Evolutionary conservation across 2,888 invertebrate species (phyloP), one percentile per base, ranked within the genome.

Genomic region (Limnephilus rhombicus): DNA sequence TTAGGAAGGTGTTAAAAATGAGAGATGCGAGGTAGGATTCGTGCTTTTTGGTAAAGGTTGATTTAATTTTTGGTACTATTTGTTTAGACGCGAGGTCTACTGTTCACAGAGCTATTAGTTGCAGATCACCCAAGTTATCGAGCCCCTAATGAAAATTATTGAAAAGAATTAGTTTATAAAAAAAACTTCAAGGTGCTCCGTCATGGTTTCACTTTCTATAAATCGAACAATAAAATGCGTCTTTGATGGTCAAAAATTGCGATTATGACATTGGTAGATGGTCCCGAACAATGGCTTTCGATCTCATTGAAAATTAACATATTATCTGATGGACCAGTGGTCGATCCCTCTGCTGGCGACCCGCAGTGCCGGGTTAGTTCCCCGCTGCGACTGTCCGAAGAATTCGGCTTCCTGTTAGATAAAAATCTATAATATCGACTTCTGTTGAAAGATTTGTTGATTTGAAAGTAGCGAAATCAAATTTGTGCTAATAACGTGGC

Each of bases 331-430:
- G 80, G 80, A 80, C 88, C 88, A 89, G 34, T 87, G 87, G 87
- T 34, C 29, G 87, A 15, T 13, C 37, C 15, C 45, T 29, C n/a
- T 45, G 80, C 85, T 85, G 91, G 34, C 83, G 49, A 90, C 93
- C 92, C 92, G 90, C 85, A 18, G 92, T 53, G 83, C 34, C 37
- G 92, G 92, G 92, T 85, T 85, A 86, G 86, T 4, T 31, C 81
- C 93, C 93, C 90, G 93, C 93, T 93, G 93, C 80, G 91, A n/a
- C 53, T 31, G 80, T 45, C 90, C 88, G 80, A 41, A 89, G 13
- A 31, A 18, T 83, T 80, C 91, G 85, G 91, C 92, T 92, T 92
- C 92, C 91, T 92, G 90, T 87, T 37, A n/a, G 81, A 89, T 90
- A 88, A 91, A 88, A 81, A 80, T 86, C 37, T 86, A 80, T 34